These are phyloP conservation scores for Leptobrachium ailaonicum DNA, from an alignment of 2,113 vertebrate genomes.

Conservation along the genomic window DNA sequence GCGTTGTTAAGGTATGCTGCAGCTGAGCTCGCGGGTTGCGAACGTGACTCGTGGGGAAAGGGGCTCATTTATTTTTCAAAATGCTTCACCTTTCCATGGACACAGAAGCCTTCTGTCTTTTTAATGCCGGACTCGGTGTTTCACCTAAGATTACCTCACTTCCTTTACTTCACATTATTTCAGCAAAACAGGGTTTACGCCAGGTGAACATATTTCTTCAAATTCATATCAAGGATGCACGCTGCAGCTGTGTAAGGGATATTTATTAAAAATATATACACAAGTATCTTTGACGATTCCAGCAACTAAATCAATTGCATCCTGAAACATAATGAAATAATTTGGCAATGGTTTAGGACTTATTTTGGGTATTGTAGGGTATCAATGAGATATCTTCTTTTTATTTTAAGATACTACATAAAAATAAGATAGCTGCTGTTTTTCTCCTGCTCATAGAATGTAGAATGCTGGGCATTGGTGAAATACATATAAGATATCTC, in stretches of 20 bases:
- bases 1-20: constrained; percentile 5
- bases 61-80: constrained; percentile 37
- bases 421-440: constrained; percentile 15
- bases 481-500: constrained; percentile 42
- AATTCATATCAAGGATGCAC: constrained; percentile 1
- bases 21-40: constrained; percentile 5
- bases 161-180: constrained; percentile 10
- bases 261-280: constrained; percentile 17
- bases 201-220: constrained; percentile 20
- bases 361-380: not conserved
- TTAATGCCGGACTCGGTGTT: constrained; percentile 33
- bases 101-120: constrained; percentile 3
- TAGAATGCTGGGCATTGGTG: constrained; percentile 28
- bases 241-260: constrained; percentile 12
- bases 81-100: constrained; percentile 27
- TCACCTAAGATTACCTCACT: constrained; percentile 26
- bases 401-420: constrained; percentile 8
- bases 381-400: constrained; percentile 33
- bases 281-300: too few species aligned
- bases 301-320: too few species aligned
- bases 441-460: constrained; percentile 18
- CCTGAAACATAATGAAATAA: too few species aligned
- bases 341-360: too few species aligned
- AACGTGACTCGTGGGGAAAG: constrained; percentile 11
- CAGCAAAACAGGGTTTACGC: constrained; percentile 32